Conservation (phyloP, 2,888 invertebrate species). For the Spialia ferax region DNA sequence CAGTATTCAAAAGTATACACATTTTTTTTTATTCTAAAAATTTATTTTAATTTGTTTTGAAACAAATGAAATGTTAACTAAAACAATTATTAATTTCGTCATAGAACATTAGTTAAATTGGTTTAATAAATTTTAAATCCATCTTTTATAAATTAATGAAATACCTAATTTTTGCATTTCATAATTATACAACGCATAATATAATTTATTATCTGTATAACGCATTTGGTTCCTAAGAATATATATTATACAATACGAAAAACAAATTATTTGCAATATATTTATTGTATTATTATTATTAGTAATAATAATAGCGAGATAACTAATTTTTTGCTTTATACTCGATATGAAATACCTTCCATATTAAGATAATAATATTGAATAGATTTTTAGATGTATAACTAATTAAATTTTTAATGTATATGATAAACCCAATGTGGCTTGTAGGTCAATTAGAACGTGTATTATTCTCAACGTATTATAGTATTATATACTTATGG, state of each 20-base stretch:
- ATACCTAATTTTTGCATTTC: conserved; percentile 11
- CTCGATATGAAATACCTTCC: conserved; percentile 64
- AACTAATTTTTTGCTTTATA: conserved; percentile 39
- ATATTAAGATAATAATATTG: conserved; percentile 67
- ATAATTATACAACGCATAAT: conserved; percentile 34
- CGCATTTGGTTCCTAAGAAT: conserved; percentile 72
- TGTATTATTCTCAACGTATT: conserved; percentile 34
- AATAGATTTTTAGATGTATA: conserved; percentile 44
- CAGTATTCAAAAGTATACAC: background rate
- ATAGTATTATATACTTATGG: conserved; percentile 34
- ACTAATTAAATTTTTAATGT: conserved; percentile 31
- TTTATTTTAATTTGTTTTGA: background rate
- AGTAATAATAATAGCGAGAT: conserved; percentile 30
- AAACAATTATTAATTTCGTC: background rate
- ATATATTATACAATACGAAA: conserved; percentile 46
- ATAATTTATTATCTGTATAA: conserved; percentile 45
- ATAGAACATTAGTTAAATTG: background rate
- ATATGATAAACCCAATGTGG: conserved; percentile 63
- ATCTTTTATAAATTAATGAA: conserved; percentile 23
- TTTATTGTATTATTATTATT: conserved; percentile 51
- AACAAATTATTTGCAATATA: conserved; percentile 58
- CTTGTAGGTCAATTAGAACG: conserved; percentile 80
- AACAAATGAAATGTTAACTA: background rate
- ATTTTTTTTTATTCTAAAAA: no score
- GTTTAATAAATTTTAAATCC: background rate